phyloP scores from a whole-genome alignment of 2,113 vertebrate species.

The Trichechus manatus region DNA sequence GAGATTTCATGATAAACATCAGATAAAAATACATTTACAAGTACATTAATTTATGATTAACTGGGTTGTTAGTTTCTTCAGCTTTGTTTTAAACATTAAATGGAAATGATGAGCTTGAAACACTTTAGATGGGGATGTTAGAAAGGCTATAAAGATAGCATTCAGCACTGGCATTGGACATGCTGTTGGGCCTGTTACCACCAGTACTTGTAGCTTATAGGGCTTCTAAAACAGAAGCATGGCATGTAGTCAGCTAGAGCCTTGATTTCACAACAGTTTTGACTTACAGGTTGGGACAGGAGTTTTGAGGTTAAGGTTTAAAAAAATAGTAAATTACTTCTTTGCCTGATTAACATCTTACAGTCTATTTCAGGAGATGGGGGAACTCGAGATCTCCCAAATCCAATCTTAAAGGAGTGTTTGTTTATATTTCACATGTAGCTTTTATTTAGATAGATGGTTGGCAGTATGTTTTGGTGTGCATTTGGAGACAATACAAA shows the following conservation, averaged over 20 bases:
- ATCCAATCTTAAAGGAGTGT: neutral
- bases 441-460: conserved; percentile 33
- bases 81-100: neutral
- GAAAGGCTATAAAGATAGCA: neutral
- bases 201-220: neutral
- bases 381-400: neutral
- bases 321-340: conserved; percentile 49
- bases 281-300: conserved; percentile 60
- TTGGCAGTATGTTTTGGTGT: neutral
- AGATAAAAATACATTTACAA: neutral
- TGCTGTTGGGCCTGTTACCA: neutral
- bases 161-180: neutral
- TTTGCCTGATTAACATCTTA: conserved; percentile 9
- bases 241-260: neutral
- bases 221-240: neutral
- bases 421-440: conserved; percentile 17
- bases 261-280: conserved; percentile 53
- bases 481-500: neutral
- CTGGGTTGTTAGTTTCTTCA: neutral
- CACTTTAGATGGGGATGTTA: neutral
- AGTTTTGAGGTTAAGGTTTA: conserved; percentile 65
- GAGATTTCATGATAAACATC: conserved; percentile 30
- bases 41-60: neutral
- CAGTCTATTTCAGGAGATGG: neutral
- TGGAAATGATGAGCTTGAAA: neutral